Evolutionary conservation across 2,797 vertebrate genomes (phyloP).

Genomic region (Silurus lanzhouensis): DNA sequence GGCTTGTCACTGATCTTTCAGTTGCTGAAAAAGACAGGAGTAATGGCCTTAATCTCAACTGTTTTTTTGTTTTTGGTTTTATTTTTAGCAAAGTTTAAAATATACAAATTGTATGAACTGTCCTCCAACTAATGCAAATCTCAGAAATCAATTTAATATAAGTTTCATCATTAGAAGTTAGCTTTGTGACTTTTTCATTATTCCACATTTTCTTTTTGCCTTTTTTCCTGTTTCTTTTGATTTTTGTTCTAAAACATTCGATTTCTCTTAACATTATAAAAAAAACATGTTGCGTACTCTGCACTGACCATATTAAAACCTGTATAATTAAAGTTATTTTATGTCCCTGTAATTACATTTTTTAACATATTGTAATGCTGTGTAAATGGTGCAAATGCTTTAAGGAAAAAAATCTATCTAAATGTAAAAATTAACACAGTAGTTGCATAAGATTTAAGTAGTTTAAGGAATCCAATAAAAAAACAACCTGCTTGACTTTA

Average conservation of each 20-base stretch:
- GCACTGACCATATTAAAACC: not conserved
- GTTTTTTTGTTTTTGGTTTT: not conserved
- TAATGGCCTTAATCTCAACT: not conserved
- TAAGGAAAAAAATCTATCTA: not conserved
- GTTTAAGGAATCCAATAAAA: not conserved
- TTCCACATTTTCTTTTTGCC: not conserved
- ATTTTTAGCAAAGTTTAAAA: not conserved
- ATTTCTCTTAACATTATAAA: not conserved
- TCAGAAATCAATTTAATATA: not conserved
- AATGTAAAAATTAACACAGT: not conserved
- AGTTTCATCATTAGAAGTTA: not conserved
- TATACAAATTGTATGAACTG: not conserved
- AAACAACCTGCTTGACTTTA: no score
- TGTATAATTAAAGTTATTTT: not conserved
- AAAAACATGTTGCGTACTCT: not conserved
- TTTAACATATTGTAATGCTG: not conserved
- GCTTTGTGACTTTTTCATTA: not conserved
- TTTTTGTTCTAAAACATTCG: not conserved
- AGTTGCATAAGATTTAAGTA: not conserved
- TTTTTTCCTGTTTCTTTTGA: not conserved
- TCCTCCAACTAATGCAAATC: not conserved
- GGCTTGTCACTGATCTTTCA: slow-evolving; percentile 25
- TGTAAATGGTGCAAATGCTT: not conserved
- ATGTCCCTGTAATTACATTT: not conserved
- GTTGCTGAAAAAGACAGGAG: slow-evolving; percentile 28